These are phyloP conservation scores for Andrena chrysosceles DNA, from an alignment of 2,888 invertebrate genomes.

Conservation along the genomic window DNA sequence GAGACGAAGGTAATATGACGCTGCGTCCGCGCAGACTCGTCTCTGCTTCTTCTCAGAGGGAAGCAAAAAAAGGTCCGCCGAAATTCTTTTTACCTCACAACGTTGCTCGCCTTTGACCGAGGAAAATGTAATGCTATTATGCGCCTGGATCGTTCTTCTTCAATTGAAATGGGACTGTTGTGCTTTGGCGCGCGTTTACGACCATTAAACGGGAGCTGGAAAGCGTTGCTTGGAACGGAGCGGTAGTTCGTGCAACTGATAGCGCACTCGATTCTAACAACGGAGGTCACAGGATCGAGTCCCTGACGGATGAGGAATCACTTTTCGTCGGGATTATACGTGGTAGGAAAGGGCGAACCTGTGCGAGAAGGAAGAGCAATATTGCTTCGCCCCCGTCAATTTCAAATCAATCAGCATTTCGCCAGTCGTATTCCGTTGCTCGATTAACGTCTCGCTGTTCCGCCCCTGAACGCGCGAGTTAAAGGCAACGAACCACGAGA, in stretches of 20 bases:
- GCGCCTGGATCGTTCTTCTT: conserved; percentile 24
- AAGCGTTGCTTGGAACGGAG: conserved; percentile 8
- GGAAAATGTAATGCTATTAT: conserved; percentile 37
- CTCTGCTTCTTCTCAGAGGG: conserved; percentile 9
- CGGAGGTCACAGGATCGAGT: not conserved
- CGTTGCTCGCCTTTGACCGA: conserved; percentile 21
- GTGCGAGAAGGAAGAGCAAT: not conserved
- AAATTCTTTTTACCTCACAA: conserved; percentile 9
- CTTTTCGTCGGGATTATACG: not conserved
- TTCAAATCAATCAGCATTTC: conserved; percentile 26
- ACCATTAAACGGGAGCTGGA: not conserved
- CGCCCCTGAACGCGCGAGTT: conserved; percentile 27
- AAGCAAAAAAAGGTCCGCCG: not conserved
- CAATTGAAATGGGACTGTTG: conserved; percentile 41
- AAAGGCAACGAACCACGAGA: conserved; percentile 52
- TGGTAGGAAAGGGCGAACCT: not conserved
- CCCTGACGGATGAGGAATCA: not conserved
- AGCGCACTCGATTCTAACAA: not conserved
- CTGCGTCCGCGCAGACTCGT: conserved; percentile 23
- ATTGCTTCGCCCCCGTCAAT: not conserved
- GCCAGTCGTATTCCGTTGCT: conserved; percentile 30
- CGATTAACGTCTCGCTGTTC: conserved; percentile 52
- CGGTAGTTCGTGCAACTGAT: not conserved
- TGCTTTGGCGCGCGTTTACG: conserved; percentile 10
- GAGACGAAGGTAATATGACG: conserved; percentile 61